Percentiles rank a stretch among this genome's conserved stretches.
phyloP scores from a whole-genome alignment of 2,113 vertebrate species.

The Thunnus maccoyii region DNA sequence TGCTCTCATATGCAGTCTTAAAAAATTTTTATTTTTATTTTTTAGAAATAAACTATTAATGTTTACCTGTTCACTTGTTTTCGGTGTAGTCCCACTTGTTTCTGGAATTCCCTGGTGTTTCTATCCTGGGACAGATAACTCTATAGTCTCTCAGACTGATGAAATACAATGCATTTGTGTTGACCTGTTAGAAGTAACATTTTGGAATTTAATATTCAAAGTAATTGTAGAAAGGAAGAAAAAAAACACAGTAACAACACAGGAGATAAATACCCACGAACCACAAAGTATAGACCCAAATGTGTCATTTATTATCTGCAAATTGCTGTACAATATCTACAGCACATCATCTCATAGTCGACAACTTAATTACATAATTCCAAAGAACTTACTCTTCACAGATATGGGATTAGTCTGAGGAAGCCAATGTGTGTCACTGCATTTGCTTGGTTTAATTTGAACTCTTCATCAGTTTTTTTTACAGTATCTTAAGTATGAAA shows the following conservation, averaged over 20 bases:
- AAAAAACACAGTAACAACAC: background rate
- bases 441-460: background rate
- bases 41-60: background rate
- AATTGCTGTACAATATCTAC: slow-evolving; percentile 25
- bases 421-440: too few species aligned
- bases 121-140: background rate
- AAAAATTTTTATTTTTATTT: background rate
- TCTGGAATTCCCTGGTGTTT: background rate
- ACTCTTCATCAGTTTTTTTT: background rate
- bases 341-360: background rate
- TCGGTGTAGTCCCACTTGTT: background rate
- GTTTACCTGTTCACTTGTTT: background rate
- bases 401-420: too few species aligned
- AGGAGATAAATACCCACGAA: background rate
- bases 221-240: too few species aligned
- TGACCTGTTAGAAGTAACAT: background rate
- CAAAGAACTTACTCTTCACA: too few species aligned
- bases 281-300: background rate
- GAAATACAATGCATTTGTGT: background rate
- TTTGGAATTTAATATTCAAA: background rate
- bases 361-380: too few species aligned
- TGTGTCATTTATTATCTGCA: slow-evolving; percentile 48
- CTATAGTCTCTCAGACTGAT: background rate
- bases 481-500: background rate
- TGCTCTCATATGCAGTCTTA: background rate